Conservation (phyloP, 2,113 vertebrate species). For the Paralichthys olivaceus region DNA sequence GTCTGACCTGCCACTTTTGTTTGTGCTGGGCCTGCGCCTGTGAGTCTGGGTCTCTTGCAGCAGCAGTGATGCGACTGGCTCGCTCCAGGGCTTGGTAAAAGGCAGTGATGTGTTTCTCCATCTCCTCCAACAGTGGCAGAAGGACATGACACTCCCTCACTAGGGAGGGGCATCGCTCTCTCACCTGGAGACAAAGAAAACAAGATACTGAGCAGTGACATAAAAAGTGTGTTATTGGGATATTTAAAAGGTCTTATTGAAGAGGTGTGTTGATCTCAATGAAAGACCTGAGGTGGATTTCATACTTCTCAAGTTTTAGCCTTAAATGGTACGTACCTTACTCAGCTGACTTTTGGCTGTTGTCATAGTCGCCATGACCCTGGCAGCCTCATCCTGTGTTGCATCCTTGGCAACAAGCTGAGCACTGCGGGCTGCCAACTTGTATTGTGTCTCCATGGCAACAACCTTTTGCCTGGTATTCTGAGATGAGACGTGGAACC, state of each 20-base stretch:
- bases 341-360: constrained; percentile 88
- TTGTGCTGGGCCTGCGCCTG: constrained; percentile 86
- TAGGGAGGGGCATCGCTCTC: constrained; percentile 85
- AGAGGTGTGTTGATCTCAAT: not conserved
- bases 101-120: constrained; percentile 90
- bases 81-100: constrained; percentile 92
- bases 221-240: not conserved
- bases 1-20: constrained; percentile 90
- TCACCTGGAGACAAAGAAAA: constrained; percentile 82
- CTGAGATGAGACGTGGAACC: constrained; percentile 73
- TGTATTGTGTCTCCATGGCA: constrained; percentile 91
- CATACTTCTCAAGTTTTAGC: not conserved
- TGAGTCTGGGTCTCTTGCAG: constrained; percentile 71
- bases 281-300: not conserved
- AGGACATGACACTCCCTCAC: constrained; percentile 89
- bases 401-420: constrained; percentile 90
- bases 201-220: not conserved
- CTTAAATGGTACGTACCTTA: constrained; percentile 82
- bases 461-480: constrained; percentile 90
- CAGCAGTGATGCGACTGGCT: constrained; percentile 86
- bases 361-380: constrained; percentile 86
- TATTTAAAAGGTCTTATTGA: not conserved
- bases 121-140: constrained; percentile 88
- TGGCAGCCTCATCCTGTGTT: constrained; percentile 85
- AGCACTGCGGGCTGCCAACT: constrained; percentile 85